Conservation (phyloP, 2,888 invertebrate genomes). For the Hermaeophaga mercurialis region DNA sequence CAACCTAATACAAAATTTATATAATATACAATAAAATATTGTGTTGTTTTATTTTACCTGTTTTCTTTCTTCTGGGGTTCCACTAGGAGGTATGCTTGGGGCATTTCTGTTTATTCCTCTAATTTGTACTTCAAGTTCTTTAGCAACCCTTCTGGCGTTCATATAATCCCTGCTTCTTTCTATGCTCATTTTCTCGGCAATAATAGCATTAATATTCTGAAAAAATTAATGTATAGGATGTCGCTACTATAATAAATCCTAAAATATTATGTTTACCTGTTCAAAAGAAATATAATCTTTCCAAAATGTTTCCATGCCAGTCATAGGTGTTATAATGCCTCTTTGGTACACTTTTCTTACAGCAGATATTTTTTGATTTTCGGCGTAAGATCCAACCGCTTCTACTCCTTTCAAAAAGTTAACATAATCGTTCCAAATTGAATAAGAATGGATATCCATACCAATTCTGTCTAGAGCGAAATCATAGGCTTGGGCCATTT, state of each 20-base stretch:
- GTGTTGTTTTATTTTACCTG: constrained; percentile 65
- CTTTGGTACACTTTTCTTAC: constrained; percentile 96
- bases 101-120: constrained; percentile 93
- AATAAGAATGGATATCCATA: constrained; percentile 95
- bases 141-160: constrained; percentile 95
- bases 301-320: constrained; percentile 95
- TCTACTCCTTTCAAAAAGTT: constrained; percentile 95
- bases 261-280: too few relatives aligned
- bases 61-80: constrained; percentile 87
- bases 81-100: constrained; percentile 95
- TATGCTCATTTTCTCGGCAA: constrained; percentile 97
- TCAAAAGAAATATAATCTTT: constrained; percentile 98
- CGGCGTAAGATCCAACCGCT: constrained; percentile 97
- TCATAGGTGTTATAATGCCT: constrained; percentile 95
- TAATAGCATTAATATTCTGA: constrained; percentile 69
- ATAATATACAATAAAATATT: neutral
- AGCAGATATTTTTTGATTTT: constrained; percentile 98
- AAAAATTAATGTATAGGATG: too few relatives aligned
- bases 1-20: constrained; percentile 68
- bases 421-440: constrained; percentile 98
- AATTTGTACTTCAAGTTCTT: constrained; percentile 93
- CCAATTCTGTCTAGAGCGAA: constrained; percentile 99
- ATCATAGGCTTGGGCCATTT: constrained; percentile 99
- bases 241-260: too few relatives aligned
- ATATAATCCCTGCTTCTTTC: constrained; percentile 96